Base-by-base conservation (phyloP, 2,797 vertebrate species). In the Sebastes oblongus region DNA sequence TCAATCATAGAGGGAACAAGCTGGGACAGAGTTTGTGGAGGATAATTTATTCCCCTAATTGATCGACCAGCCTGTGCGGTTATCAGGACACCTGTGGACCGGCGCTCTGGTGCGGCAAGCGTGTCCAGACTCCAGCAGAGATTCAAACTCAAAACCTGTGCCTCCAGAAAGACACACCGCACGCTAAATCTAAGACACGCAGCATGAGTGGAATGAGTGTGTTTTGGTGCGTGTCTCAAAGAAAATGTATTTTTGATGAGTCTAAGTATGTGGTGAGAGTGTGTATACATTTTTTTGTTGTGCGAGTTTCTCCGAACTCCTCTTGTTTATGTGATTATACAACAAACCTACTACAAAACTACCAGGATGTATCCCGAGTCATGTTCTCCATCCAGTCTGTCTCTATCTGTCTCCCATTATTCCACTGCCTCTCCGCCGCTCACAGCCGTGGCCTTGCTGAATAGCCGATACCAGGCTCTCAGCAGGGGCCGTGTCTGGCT, bases 1-100 rank as follows among this genome's bases (percentile, higher is more conserved):
- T 89, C 78, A 72, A 90, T 90, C 80, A 55, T 1, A 30, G 70
- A 82, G 54, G 3, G 39, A 83, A 87, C 69, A 34, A 74, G 79
- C 69, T 34, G 66, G 65, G 66, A 60, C 73, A 24, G 61, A 78
- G 62, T 64, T 75, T 78, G 75, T 56, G 14, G 66, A 72, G 74
- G 73, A 85, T 84, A 83, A 91, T 90, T 86, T 86, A 84, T 81
- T 82, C 80, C 46, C 78, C 83, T 91, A 90, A 94, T 84, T 85
- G 88, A 89, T 88, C 70, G 79, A 89, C 90, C 86, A 50, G 81
- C 27, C 82, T 16, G 55, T 24, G 77, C 55, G 82, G 78, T 60
- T 81, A 81, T 81, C 67, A 50, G 86, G 79, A 86, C 92, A 89
- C 88, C 88, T 80, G 88, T 58, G 73, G 86, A 71, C 70, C 62